Evolutionary conservation across 2,888 invertebrate genomes (phyloP), one percentile per base, ranked within the genome.

Genomic region (Spisula subtruncata): DNA sequence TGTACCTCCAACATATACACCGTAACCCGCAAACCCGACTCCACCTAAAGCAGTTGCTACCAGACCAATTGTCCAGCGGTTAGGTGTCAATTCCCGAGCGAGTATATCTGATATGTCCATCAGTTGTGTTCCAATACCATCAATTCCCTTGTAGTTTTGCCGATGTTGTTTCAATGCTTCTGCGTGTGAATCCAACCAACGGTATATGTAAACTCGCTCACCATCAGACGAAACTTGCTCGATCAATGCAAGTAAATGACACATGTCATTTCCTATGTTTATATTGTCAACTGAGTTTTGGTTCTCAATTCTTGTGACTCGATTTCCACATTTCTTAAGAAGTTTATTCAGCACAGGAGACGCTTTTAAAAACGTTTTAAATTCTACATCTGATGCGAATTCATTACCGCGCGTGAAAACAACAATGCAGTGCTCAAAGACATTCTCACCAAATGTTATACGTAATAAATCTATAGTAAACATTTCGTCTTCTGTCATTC

Each of bases 401-500:
- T 46, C 29, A 16, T 20, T 48, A 14, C 81, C 86, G 12, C 81
- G 60, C 6, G 86, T 86, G 25, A 86, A 66, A 46, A 86, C 81
- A 25, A 86, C 46, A 48, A 81, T 81, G 41, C 81, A 81, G 18
- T 81, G 81, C 0, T 71, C 54, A 71, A 85, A 85, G 75, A 85
- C 79, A 1, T 32, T 48, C n/a, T 79, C 85, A 18, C 86, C 86
- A 29, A 86, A 86, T 20, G 66, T 81, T 25, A 86, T 54, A 0
- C 86, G 81, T 16, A 86, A 16, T 48, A 86, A 18, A 66, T 86
- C 81, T 29, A 86, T 66, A n/a, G 86, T 81, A 32, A 18, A 81
- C n/a, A 25, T 46, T 60, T 86, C 86, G 48, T 86, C 86, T 10
- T 81, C 29, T 10, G 81, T 86, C 32, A 86, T 29, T 16, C 86